Evolutionary conservation across 2,113 vertebrate species (phyloP), one percentile per base, ranked within the genome.

Genomic region (Telmatochromis brichardi): DNA sequence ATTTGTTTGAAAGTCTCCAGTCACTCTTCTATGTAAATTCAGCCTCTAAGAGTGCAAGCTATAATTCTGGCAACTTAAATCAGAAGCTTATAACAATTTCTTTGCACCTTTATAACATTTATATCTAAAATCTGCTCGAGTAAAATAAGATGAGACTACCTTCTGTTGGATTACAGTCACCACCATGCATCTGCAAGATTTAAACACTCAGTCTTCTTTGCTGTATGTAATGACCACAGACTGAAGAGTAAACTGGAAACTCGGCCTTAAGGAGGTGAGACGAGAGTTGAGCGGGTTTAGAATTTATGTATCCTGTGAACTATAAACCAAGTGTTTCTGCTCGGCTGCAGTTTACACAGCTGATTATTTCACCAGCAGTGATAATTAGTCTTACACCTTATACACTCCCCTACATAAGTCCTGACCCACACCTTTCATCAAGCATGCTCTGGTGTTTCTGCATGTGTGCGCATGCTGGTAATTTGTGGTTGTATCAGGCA

Each of bases 371-470:
- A 80, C 89, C 54, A 45, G 21, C 17, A 9, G 86, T 26, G 92
- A 84, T 93, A 92, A 94, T 92, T 86, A 92, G 84, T 86, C 86
- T 90, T 68, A 71, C 87, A 86, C 86, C 89, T 88, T 85, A 79
- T 73, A 88, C 40, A 73, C 84, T 89, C 84, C 80, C 17, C 73
- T 78, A 35, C 63, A 82, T 60, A 82, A 60, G 84, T 60, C 51
- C 76, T 81, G 85, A 86, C 84, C 51, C 81, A 45, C 68, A 88
- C 85, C 83, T 90, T 87, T 93, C 92, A 89, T 84, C 68, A n/a
- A 55, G 65, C 73, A n/a, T 23, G 76, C 78, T 31, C 6, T 17
- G 58, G 57, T 83, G 80, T 83, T 78, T 31, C 26, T 55, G 79
- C 60, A 33, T 54, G 84, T 90, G 89, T 85, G 87, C 84, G 81